Evolutionary conservation across 1,140 invertebrate genomes (phyloP), one percentile per base, ranked within the genome.

Genomic region (Ylistrum balloti): DNA sequence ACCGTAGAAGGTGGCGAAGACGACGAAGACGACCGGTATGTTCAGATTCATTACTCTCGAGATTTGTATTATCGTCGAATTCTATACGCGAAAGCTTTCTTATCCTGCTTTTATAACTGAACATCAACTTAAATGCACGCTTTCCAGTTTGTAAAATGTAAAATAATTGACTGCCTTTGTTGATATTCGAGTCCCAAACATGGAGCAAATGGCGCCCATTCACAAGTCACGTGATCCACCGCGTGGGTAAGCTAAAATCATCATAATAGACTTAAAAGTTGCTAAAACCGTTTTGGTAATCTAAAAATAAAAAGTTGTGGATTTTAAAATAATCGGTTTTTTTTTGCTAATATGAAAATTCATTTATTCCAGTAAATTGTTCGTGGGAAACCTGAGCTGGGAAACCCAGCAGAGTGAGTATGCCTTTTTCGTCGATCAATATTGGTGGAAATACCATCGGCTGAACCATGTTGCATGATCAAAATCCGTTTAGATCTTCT

Each of bases 321-420:
- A n/a, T n/a, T n/a, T n/a, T n/a, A n/a, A n/a, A n/a, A n/a, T n/a
- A n/a, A n/a, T n/a, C n/a, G n/a, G n/a, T n/a, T n/a, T n/a, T n/a
- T n/a, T n/a, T n/a, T n/a, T n/a, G n/a, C n/a, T n/a, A n/a, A n/a
- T n/a, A n/a, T n/a, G n/a, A n/a, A n/a, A n/a, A n/a, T n/a, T n/a
- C 88, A 92, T 95, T 95, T 93, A 93, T 95, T 96, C 95, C 95
- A 96, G 98, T 96, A 99, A 99, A 98, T 97, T 99, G 94, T 99
- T 99, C 97, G 98, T 99, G 93, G 99, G 99, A 94, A 99, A 99
- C 93, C 97, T 99, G 93, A 99, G 98, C 95, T 99, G 98, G 98
- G 98, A 99, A 96, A 99, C 98, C 89, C 98, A 98, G 91, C 98
- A 99, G 92, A 94, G 95, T 95, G 94, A 94, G 95, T 94, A 90